phyloP scores from a whole-genome alignment of 2,113 vertebrate species.

The Clinocottus analis region DNA sequence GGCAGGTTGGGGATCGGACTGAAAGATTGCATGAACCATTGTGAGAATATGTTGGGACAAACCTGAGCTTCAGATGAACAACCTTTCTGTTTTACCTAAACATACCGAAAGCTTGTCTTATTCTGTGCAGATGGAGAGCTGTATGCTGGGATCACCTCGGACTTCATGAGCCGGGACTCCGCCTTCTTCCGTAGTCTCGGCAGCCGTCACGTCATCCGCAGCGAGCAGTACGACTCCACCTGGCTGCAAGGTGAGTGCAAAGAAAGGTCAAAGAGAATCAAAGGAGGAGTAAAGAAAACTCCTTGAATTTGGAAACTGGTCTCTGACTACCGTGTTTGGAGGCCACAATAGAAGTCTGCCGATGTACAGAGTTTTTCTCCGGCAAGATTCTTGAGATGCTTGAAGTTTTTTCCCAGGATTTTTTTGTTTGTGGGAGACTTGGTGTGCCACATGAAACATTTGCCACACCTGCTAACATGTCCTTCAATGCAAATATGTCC shows the following conservation, averaged over 20 bases:
- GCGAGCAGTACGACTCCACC: constrained; percentile 86
- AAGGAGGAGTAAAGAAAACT: not conserved
- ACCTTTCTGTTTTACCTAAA: not conserved
- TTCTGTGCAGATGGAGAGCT: constrained; percentile 80
- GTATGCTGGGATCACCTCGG: constrained; percentile 86
- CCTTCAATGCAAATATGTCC: not conserved
- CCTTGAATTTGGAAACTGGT: not conserved
- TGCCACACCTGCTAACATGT: not conserved
- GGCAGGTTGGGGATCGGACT: no score
- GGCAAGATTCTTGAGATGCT: not conserved
- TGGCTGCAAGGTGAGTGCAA: constrained; percentile 83
- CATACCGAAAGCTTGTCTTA: not conserved
- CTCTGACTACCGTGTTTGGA: not conserved
- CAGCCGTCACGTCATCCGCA: constrained; percentile 82
- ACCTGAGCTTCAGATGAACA: no score
- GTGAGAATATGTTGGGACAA: no score
- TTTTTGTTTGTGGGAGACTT: not conserved
- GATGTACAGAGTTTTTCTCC: not conserved
- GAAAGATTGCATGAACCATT: no score
- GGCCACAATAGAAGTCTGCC: not conserved
- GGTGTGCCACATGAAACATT: not conserved
- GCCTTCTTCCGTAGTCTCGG: constrained; percentile 87
- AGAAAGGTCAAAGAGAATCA: not conserved
- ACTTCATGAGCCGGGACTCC: constrained; percentile 86
- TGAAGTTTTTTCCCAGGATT: not conserved